Evolutionary conservation across 1,140 invertebrate species (phyloP), one percentile per base, ranked within the genome.

Genomic region (Scaptomyza hsui): DNA sequence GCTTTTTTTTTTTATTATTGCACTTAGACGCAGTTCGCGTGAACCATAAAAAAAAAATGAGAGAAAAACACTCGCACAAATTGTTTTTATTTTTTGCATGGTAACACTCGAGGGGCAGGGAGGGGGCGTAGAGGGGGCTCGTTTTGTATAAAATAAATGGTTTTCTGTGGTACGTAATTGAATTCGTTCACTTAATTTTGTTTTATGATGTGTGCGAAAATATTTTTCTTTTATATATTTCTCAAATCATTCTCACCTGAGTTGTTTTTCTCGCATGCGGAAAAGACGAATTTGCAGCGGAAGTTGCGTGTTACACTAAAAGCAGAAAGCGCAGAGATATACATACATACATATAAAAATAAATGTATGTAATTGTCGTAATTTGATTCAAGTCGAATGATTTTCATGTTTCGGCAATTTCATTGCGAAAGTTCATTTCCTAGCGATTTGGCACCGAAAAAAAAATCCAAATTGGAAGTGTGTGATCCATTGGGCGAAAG

Each of bases 241-340:
- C 51, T 45, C 67, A 60, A 63, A 72, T 75, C 59, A 60, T 83
- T 75, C 72, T 82, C 75, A 79, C 75, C 79, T 82, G 65, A 65
- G 62, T 52, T 56, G 44, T 21, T 48, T 32, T 47, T 24, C 56
- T 72, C 47, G 45, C 45, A 59, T 78, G 75, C 81, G 80, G 80
- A 85, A 85, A 86, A 81, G 73, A 81, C 72, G 65, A 85, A 86
- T 86, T 85, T 85, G 77, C 77, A 77, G 62, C 81, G 81, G 81
- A 85, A 86, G 77, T 86, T 85, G 77, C 69, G 81, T 85, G 81
- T 86, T 78, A 35, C 51, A 35, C 51, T 9, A 52, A 26, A 12
- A 26, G 19, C 26, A 55, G 32, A 55, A n/a, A 39, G n/a, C 3
- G 10, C 5, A 53, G 42, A 45, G n/a, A n/a, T n/a, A n/a, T n/a